phyloP scores from a whole-genome alignment of 2,888 invertebrate genomes.

The Mystacides longicornis region DNA sequence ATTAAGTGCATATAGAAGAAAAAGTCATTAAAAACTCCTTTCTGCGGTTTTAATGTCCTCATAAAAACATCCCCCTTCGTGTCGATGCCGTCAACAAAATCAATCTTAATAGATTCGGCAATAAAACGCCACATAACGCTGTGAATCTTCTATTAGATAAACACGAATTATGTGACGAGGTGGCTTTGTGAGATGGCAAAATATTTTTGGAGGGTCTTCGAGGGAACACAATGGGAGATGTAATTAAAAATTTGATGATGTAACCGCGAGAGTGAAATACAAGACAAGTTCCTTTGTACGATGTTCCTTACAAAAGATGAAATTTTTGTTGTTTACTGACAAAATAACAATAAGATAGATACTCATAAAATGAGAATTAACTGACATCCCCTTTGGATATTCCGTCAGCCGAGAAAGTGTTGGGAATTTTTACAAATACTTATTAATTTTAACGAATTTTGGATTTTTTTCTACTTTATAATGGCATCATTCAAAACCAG shows the following conservation, averaged over 20 bases:
- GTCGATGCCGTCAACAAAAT: neutral
- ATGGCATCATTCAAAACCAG: no score
- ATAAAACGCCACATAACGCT: neutral
- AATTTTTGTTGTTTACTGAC: no score
- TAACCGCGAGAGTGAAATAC: neutral
- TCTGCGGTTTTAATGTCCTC: neutral
- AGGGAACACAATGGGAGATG: neutral
- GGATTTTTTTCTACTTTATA: no score
- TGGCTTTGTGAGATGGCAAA: neutral
- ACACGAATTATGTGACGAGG: neutral
- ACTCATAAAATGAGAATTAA: no score
- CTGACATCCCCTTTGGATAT: no score
- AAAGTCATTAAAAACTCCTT: neutral
- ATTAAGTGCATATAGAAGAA: neutral
- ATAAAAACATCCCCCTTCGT: neutral
- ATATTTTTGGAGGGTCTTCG: neutral
- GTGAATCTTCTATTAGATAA: neutral
- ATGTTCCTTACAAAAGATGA: neutral
- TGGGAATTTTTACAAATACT: no score
- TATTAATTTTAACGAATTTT: no score
- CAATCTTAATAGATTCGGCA: neutral
- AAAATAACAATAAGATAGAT: no score
- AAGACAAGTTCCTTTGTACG: neutral
- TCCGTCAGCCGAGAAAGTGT: no score
- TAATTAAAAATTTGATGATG: conserved; percentile 1